Evolutionary conservation across 2,797 vertebrate species (phyloP).

Genomic region (Smutsia gigantea): DNA sequence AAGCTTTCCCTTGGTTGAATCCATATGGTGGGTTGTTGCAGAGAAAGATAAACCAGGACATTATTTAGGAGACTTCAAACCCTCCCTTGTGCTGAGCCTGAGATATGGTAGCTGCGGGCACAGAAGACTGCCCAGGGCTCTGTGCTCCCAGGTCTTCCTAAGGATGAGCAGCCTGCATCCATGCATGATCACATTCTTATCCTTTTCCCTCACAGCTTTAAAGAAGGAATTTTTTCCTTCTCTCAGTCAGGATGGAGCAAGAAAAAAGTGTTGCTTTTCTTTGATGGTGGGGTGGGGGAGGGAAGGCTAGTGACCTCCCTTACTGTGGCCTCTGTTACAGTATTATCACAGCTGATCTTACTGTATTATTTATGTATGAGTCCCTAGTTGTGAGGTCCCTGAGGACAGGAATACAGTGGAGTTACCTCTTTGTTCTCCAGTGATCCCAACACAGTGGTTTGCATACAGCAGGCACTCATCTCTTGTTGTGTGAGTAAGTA

Average conservation of each 20-base stretch:
- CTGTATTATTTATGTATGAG: not conserved
- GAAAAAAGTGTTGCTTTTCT: not conserved
- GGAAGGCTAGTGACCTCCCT: not conserved
- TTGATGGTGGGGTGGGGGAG: not conserved
- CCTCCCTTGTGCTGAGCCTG: not conserved
- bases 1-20: constrained; percentile 20
- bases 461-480: not conserved
- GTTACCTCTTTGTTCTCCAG: not conserved
- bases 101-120: not conserved
- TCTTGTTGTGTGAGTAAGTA: not conserved
- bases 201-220: not conserved
- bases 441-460: not conserved
- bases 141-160: not conserved
- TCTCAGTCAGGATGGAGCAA: not conserved
- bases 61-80: not conserved
- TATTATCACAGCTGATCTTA: not conserved
- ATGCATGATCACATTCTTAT: not conserved
- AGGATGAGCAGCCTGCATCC: not conserved
- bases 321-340: not conserved
- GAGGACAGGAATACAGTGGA: not conserved
- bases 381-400: not conserved
- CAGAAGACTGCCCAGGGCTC: not conserved
- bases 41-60: not conserved
- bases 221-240: not conserved
- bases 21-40: not conserved